Evolutionary conservation across 2,797 vertebrate species (phyloP).

Genomic region (Lacerta bilineata): DNA sequence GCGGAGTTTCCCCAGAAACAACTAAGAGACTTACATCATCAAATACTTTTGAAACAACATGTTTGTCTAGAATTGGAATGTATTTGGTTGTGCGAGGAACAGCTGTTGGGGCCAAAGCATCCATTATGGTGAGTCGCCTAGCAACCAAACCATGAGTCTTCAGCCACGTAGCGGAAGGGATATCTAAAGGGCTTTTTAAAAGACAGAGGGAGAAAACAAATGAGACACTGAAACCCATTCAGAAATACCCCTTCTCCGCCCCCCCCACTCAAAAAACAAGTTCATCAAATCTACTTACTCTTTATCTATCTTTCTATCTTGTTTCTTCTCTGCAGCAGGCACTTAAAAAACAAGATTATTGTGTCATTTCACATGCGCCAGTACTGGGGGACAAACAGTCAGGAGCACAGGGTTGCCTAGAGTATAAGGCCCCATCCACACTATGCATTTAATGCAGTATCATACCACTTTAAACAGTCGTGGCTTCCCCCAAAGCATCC

Average conservation of each 20-base stretch:
- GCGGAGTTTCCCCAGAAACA: slow-evolving; percentile 34
- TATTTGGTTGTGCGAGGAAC: slow-evolving; percentile 77
- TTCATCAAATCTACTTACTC: slow-evolving; percentile 73
- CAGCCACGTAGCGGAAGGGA: slow-evolving; percentile 81
- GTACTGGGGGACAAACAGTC: neutral
- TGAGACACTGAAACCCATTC: slow-evolving; percentile 32
- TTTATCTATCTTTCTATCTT: slow-evolving; percentile 52
- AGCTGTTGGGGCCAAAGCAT: slow-evolving; percentile 76
- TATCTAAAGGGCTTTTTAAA: slow-evolving; percentile 71
- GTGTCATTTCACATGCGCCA: neutral
- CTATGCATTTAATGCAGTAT: too few species aligned
- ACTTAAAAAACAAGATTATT: slow-evolving; percentile 38
- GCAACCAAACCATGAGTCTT: slow-evolving; percentile 80
- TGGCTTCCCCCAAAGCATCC: too few species aligned
- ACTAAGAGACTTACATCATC: slow-evolving; percentile 78
- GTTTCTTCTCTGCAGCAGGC: slow-evolving; percentile 69
- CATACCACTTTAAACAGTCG: too few species aligned
- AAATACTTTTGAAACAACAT: slow-evolving; percentile 82
- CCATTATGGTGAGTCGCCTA: slow-evolving; percentile 82
- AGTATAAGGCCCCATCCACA: too few species aligned
- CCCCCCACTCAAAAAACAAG: neutral
- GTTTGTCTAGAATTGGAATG: slow-evolving; percentile 81
- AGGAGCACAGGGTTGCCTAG: neutral
- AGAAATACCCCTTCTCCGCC: slow-evolving; percentile 11
- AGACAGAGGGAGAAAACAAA: slow-evolving; percentile 43